phyloP scores from a whole-genome alignment of 2,797 vertebrate genomes.

The Coluber constrictor region DNA sequence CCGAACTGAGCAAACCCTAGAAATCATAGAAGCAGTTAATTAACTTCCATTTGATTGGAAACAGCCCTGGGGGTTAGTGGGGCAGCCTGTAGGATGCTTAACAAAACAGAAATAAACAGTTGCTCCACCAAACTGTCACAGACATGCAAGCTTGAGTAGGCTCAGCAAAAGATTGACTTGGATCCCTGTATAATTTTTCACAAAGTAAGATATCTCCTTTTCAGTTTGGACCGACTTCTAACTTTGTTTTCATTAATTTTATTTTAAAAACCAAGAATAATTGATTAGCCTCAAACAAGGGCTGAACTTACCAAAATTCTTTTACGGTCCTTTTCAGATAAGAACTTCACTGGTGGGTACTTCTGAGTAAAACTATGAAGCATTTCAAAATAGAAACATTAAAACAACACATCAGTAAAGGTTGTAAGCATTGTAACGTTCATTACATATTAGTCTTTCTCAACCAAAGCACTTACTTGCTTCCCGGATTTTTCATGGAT shows the following conservation, averaged over 20 bases:
- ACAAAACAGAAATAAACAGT: neutral
- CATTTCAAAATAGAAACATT: slow-evolving; percentile 47
- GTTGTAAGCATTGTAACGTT: neutral
- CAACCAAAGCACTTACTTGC: neutral
- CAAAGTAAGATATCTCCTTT: neutral
- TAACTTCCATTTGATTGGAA: neutral
- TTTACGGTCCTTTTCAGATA: slow-evolving; percentile 97
- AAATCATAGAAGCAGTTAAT: neutral
- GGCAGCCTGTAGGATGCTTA: neutral
- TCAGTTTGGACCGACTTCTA: neutral
- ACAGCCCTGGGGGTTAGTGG: neutral
- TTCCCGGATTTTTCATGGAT: neutral
- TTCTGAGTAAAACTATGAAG: slow-evolving; percentile 89
- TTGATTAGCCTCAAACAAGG: neutral
- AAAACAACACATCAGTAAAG: slow-evolving; percentile 3
- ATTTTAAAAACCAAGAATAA: neutral
- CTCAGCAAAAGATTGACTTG: neutral
- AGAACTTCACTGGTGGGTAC: slow-evolving; percentile 97
- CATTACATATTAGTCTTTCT: neutral
- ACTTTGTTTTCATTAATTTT: neutral
- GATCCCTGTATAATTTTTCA: neutral
- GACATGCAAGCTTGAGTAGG: neutral
- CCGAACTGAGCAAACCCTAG: neutral
- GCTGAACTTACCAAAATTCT: slow-evolving; percentile 89
- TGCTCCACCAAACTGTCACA: neutral